A percentile compares a stretch with the other conserved stretches of the same genome.
Conservation (phyloP, 2,113 vertebrate species). For the Philantomba maxwellii region DNA sequence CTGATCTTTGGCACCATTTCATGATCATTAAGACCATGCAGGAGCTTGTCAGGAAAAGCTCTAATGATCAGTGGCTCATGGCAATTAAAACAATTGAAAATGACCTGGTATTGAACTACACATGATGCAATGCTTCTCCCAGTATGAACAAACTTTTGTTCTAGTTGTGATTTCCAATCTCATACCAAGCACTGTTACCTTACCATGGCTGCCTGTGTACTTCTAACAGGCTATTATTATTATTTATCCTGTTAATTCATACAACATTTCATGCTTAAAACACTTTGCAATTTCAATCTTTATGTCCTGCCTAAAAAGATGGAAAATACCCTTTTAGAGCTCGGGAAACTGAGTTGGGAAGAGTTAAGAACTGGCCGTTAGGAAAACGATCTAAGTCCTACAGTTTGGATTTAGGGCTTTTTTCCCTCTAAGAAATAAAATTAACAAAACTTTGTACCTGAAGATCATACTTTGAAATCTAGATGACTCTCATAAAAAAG, state of each 20-base stretch:
- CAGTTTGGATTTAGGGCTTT: background rate
- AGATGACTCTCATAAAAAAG: background rate
- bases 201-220: conserved; percentile 5
- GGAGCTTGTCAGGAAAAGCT: conserved; percentile 53
- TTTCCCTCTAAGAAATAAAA: background rate
- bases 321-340: conserved; percentile 41
- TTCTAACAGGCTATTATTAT: conserved; percentile 63
- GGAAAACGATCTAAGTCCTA: background rate
- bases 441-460: background rate
- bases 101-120: conserved; percentile 59
- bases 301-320: conserved; percentile 28
- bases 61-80: conserved; percentile 51
- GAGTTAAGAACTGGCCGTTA: background rate
- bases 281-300: conserved; percentile 61
- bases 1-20: conserved; percentile 57
- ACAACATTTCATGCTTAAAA: conserved; percentile 50
- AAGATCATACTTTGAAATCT: background rate
- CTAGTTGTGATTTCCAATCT: conserved; percentile 65
- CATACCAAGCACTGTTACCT: conserved; percentile 52
- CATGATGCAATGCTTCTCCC: conserved; percentile 38
- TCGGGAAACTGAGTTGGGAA: background rate
- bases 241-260: conserved; percentile 68
- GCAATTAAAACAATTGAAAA: conserved; percentile 66
- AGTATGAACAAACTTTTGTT: conserved; percentile 59
- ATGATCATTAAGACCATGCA: conserved; percentile 31